Evolutionary conservation across 2,797 vertebrate genomes (phyloP).

Genomic region (Hydrolagus colliei): DNA sequence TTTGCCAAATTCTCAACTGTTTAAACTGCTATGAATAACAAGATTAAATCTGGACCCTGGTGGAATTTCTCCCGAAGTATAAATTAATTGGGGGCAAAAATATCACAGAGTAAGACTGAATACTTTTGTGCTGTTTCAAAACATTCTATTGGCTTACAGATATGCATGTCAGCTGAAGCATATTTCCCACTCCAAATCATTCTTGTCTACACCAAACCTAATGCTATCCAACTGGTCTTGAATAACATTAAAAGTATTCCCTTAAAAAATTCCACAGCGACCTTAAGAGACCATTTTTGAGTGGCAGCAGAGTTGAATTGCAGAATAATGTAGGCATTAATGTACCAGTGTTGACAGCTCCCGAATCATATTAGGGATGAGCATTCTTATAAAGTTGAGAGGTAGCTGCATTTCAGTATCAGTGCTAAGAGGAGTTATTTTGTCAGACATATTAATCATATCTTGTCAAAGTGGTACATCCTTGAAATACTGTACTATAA

Average conservation of each 20-base stretch:
- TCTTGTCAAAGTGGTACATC: not conserved
- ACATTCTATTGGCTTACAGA: not conserved
- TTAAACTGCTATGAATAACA: too few relatives aligned
- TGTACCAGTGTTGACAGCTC: not conserved
- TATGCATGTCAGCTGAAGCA: not conserved
- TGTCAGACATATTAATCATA: not conserved
- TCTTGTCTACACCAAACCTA: not conserved
- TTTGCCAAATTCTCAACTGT: too few relatives aligned
- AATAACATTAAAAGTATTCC: too few relatives aligned
- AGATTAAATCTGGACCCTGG: too few relatives aligned
- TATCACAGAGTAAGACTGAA: not conserved
- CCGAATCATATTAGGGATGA: not conserved
- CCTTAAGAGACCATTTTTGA: too few relatives aligned
- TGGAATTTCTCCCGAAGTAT: not conserved
- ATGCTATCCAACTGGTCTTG: too few relatives aligned
- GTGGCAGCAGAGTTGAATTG: too few relatives aligned
- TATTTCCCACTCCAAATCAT: not conserved
- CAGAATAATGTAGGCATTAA: too few relatives aligned
- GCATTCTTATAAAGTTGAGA: not conserved
- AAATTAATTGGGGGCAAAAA: not conserved
- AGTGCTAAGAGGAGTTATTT: not conserved
- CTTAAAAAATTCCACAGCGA: too few relatives aligned
- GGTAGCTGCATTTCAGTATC: not conserved
- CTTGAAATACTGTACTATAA: not conserved
- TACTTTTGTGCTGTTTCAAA: not conserved